These are phyloP conservation scores for Hydropotes inermis DNA, from an alignment of 2,113 vertebrate genomes.

Conservation along the genomic window DNA sequence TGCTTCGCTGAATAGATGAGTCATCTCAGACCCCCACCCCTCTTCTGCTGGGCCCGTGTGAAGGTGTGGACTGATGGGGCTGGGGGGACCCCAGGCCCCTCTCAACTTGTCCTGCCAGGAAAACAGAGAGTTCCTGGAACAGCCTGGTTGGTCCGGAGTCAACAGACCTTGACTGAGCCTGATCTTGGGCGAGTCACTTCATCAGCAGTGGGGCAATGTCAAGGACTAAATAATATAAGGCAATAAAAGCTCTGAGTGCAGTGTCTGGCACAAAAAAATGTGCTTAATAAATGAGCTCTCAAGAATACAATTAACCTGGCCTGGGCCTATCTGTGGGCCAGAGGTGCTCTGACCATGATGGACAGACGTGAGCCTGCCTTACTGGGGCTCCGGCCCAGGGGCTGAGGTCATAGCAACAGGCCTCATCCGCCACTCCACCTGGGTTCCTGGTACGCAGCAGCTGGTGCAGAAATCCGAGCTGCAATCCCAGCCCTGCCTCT, in stretches of 20 bases:
- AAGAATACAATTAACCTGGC: not conserved
- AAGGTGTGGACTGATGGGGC: not conserved
- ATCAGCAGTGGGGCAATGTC: not conserved
- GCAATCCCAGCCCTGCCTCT: not conserved
- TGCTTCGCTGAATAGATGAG: not conserved
- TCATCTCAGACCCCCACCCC: not conserved
- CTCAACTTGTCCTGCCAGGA: not conserved
- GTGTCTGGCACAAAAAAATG: not conserved
- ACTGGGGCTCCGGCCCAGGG: not conserved
- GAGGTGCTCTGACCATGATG: not conserved
- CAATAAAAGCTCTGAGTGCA: not conserved
- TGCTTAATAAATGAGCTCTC: not conserved
- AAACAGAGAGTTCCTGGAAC: not conserved
- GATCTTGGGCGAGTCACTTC: not conserved
- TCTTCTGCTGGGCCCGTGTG: not conserved
- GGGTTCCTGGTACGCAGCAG: not conserved
- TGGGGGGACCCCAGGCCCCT: not conserved
- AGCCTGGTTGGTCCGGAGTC: not conserved
- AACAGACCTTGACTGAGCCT: not conserved
- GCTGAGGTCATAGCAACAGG: not conserved
- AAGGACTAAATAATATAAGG: not conserved
- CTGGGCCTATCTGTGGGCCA: not conserved
- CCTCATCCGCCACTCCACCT: fast-evolving
- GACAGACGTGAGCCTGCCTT: not conserved
- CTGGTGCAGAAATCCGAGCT: not conserved